These are phyloP conservation scores for Labroides dimidiatus DNA, from an alignment of 2,797 vertebrate genomes.

Conservation along the genomic window DNA sequence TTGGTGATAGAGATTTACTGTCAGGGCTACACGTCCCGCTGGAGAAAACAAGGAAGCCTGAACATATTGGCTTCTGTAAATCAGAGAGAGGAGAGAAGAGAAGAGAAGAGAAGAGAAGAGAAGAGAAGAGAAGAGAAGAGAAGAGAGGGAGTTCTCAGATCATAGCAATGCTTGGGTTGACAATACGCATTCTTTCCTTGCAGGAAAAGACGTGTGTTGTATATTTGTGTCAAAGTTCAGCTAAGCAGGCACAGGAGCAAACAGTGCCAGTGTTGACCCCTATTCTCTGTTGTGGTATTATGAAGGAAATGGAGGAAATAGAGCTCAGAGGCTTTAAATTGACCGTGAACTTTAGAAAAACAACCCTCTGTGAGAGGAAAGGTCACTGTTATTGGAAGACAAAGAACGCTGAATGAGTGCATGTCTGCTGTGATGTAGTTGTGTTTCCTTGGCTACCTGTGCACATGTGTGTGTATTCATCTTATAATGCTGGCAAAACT, in stretches of 20 bases:
- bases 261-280: conserved; percentile 55
- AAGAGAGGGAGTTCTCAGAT: conserved; percentile 51
- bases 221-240: conserved; percentile 61
- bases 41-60: conserved; percentile 96
- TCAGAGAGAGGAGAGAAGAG: conserved; percentile 76
- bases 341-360: conserved; percentile 62
- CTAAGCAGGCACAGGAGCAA: conserved; percentile 51
- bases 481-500: conserved; percentile 13
- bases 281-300: conserved; percentile 51
- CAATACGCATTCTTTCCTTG: conserved; percentile 14
- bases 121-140: too few species aligned
- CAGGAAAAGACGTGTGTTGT: conserved; percentile 1
- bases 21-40: conserved; percentile 88
- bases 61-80: conserved; percentile 96
- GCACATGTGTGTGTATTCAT: neutral
- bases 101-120: conserved; percentile 1
- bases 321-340: conserved; percentile 64
- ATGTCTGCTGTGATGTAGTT: conserved; percentile 45
- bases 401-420: conserved; percentile 47
- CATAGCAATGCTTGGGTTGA: conserved; percentile 7
- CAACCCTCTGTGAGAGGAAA: conserved; percentile 51
- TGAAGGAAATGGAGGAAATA: conserved; percentile 65
- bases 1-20: conserved; percentile 97
- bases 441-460: neutral
- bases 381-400: conserved; percentile 56